These are phyloP conservation scores for Amiota minor DNA, from an alignment of 2,888 invertebrate genomes.

Conservation along the genomic window DNA sequence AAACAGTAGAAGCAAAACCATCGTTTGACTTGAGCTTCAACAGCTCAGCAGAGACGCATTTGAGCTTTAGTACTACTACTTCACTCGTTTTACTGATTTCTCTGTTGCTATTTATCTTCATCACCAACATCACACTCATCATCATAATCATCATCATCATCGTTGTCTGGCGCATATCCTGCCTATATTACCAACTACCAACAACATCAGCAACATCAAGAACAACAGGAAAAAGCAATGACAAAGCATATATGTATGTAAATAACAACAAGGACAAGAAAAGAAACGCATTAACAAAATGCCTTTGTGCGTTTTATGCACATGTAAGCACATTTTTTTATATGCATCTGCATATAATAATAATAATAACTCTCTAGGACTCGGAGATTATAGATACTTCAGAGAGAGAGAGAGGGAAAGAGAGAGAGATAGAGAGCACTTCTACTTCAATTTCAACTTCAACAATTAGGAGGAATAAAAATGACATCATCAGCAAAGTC, in stretches of 20 bases:
- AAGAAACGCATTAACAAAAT: constrained; percentile 7
- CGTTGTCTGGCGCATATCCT: constrained; percentile 7
- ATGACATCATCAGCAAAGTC: not conserved
- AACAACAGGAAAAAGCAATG: constrained; percentile 3
- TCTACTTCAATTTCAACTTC: not conserved
- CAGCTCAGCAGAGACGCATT: not conserved
- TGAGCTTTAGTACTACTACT: not conserved
- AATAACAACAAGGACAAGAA: constrained; percentile 10
- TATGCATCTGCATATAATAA: not conserved
- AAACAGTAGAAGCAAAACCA: not conserved
- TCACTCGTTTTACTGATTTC: constrained; percentile 30
- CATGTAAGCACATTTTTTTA: not conserved
- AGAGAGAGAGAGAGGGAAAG: no score
- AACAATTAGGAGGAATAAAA: not conserved
- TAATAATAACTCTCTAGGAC: no score
- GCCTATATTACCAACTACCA: constrained; percentile 5
- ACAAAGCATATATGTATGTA: not conserved
- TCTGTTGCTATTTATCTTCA: not conserved
- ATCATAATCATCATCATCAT: not conserved
- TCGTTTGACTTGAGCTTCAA: not conserved
- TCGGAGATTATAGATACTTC: no score
- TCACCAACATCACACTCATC: no score
- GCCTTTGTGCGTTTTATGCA: constrained; percentile 24
- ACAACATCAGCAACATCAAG: not conserved
- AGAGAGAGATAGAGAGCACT: no score